phyloP scores from a whole-genome alignment of 2,797 vertebrate species.

The Sebastes oblongus region DNA sequence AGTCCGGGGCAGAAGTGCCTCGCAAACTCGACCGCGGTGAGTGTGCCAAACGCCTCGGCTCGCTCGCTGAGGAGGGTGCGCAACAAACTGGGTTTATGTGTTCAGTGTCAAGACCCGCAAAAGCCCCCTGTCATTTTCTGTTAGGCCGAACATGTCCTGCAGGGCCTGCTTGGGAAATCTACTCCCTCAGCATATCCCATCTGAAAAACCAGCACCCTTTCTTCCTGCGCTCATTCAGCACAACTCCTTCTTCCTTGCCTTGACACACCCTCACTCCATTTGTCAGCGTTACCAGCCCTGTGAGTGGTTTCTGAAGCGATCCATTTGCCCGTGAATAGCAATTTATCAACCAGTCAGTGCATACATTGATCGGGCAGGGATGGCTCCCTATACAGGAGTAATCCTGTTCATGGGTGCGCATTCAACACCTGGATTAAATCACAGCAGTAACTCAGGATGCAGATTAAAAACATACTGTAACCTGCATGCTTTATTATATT shows the following conservation, averaged over 20 bases:
- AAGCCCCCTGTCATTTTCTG: conserved; percentile 78
- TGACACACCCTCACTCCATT: conserved; percentile 66
- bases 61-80: conserved; percentile 47
- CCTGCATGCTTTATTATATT: conserved; percentile 50
- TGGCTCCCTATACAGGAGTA: conserved; percentile 54
- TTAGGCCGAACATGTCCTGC: conserved; percentile 78
- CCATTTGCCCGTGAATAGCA: conserved; percentile 79
- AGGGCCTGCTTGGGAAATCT: conserved; percentile 66
- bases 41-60: conserved; percentile 73
- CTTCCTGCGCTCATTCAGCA: conserved; percentile 45
- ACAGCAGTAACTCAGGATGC: conserved; percentile 27
- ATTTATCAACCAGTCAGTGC: conserved; percentile 80
- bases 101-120: conserved; percentile 73
- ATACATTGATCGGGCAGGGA: conserved; percentile 69
- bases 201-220: conserved; percentile 41
- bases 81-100: conserved; percentile 67
- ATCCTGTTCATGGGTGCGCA: conserved; percentile 62
- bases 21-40: conserved; percentile 66
- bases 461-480: conserved; percentile 57
- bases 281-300: conserved; percentile 74
- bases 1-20: conserved; percentile 44
- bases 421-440: conserved; percentile 63
- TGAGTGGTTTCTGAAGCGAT: conserved; percentile 78
- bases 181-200: conserved; percentile 56
- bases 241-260: conserved; percentile 45